A percentile compares a stretch with the other conserved stretches of the same genome.
Evolutionary conservation across 2,797 vertebrate species (phyloP).

Genomic region (Myripristis jacobus): DNA sequence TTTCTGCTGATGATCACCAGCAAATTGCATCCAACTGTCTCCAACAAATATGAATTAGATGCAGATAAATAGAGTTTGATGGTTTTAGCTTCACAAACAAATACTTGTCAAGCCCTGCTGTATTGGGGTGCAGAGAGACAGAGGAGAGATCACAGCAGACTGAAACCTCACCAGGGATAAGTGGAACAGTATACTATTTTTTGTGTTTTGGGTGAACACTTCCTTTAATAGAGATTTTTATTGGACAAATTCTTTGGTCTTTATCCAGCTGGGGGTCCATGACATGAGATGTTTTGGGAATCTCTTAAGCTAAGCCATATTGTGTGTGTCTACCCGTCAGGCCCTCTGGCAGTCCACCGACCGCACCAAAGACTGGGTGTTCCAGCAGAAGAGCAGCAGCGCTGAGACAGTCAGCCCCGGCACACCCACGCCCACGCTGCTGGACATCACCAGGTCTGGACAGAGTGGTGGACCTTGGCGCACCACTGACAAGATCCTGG

Average conservation of each 20-base stretch:
- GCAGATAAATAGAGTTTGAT: too few species aligned
- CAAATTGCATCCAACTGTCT: too few species aligned
- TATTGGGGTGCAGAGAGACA: too few species aligned
- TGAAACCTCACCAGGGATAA: too few species aligned
- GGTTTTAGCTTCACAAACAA: too few species aligned
- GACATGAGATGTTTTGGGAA: background rate
- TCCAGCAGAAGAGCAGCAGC: slow-evolving; percentile 86
- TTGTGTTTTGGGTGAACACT: too few species aligned
- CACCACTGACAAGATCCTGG: slow-evolving; percentile 80
- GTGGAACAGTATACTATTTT: too few species aligned
- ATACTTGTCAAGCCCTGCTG: too few species aligned
- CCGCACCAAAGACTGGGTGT: slow-evolving; percentile 88
- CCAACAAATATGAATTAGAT: too few species aligned
- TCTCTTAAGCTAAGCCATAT: background rate
- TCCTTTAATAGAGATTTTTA: too few species aligned
- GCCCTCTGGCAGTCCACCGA: slow-evolving; percentile 66
- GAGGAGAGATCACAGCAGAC: too few species aligned
- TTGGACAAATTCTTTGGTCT: background rate
- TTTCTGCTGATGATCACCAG: too few species aligned
- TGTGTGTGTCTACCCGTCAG: slow-evolving; percentile 37
- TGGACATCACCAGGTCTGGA: slow-evolving; percentile 61
- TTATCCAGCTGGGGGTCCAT: background rate
- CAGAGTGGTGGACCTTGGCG: slow-evolving; percentile 71
- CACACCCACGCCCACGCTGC: slow-evolving; percentile 39
- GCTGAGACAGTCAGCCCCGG: slow-evolving; percentile 64